Evolutionary conservation across 1,140 invertebrate genomes (phyloP), one percentile per base, ranked within the genome.

Genomic region (Drosophila yakuba): DNA sequence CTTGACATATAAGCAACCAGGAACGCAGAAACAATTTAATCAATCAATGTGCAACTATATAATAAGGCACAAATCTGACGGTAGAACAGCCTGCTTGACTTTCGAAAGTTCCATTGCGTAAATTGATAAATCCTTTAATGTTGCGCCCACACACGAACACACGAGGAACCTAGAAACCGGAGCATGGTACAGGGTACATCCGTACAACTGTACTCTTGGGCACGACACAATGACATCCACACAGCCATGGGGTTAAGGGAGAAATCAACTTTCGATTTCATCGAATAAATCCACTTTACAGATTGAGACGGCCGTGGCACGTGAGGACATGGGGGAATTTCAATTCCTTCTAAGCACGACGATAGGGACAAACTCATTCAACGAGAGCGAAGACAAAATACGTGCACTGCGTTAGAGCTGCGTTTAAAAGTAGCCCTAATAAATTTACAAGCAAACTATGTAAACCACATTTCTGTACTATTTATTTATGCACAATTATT

Each of bases 51-150:
- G 35, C 15, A 68, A 54, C 54, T 43, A 59, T 72, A 68, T 67
- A 74, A 67, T 63, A 74, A 54, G 66, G 71, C 80, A 71, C 43
- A 73, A 85, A 68, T 64, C 72, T 80, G 56, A 32, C 32, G 15
- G 17, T 32, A 35, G 36, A 68, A 57, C 62, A 77, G 56, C 44
- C 52, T 25, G 41, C 25, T 58, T 66, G 64, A 50, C 60, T 67
- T 72, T 36, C 32, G 43, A 47, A 80, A 67, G 25, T 79, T 88
- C 69, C 67, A 64, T 88, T 69, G 71, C 75, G 78, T 73, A 83
- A 89, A 80, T 89, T 84, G 80, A 80, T 89, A 89, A 89, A 89
- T 84, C 84, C 84, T 89, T 89, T 84, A 89, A 89, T 89, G 73
- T 78, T 48, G 3, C 44, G 43, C 43, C 35, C 44, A 28, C 23